phyloP scores from a whole-genome alignment of 2,797 vertebrate genomes.

The Tragelaphus eurycerus region DNA sequence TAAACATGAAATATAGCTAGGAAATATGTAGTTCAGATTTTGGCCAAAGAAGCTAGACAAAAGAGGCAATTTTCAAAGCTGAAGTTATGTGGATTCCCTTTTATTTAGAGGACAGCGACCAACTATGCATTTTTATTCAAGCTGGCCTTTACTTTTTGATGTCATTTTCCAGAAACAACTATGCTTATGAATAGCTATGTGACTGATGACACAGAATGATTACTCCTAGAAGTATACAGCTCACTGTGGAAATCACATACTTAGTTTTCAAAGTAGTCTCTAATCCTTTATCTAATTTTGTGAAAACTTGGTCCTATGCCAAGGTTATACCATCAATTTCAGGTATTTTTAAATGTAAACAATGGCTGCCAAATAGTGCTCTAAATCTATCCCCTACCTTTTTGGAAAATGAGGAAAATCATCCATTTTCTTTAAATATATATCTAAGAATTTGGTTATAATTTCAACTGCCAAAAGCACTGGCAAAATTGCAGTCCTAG shows the following conservation, averaged over 20 bases:
- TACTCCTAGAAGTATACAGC: background rate
- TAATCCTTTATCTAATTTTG: background rate
- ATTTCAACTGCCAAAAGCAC: slow-evolving; percentile 53
- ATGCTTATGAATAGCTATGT: background rate
- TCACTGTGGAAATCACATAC: background rate
- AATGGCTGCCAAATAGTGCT: background rate
- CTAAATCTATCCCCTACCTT: background rate
- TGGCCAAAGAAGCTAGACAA: background rate
- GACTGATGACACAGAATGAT: background rate
- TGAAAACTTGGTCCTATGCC: background rate
- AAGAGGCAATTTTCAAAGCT: background rate
- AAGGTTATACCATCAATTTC: background rate
- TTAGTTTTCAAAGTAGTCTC: background rate
- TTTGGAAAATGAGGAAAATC: background rate
- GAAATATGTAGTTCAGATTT: background rate
- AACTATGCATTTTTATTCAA: slow-evolving; percentile 16
- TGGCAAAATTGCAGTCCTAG: slow-evolving; percentile 36
- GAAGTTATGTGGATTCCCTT: background rate
- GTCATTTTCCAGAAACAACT: background rate
- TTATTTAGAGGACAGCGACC: background rate
- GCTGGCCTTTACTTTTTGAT: background rate
- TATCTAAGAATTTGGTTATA: slow-evolving; percentile 58
- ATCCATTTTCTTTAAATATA: slow-evolving; percentile 42
- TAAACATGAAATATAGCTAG: background rate
- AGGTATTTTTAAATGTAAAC: background rate